Evolutionary conservation across 2,113 vertebrate species (phyloP).

Genomic region (Cichladusa arquata): DNA sequence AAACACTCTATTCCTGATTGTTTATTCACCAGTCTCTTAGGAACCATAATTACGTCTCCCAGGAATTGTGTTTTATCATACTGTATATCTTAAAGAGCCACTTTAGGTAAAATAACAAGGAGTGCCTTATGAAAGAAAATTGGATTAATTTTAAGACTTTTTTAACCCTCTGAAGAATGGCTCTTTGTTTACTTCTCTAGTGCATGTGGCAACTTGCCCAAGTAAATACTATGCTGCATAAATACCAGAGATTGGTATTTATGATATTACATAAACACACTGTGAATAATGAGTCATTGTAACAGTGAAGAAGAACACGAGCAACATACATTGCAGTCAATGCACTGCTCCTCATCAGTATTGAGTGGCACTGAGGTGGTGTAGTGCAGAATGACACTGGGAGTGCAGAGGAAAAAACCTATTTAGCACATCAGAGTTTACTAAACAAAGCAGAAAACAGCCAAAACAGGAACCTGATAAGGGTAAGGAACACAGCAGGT

Average conservation of each 20-base stretch:
- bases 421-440: background rate
- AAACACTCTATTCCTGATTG: conserved; percentile 62
- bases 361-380: background rate
- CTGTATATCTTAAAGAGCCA: conserved; percentile 72
- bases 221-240: conserved; percentile 72
- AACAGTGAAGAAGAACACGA: conserved; percentile 59
- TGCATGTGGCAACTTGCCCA: conserved; percentile 77
- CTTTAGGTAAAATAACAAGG: conserved; percentile 73
- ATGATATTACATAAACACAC: conserved; percentile 78
- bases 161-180: conserved; percentile 75
- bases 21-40: conserved; percentile 66
- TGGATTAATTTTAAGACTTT: conserved; percentile 73
- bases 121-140: conserved; percentile 77
- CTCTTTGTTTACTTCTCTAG: conserved; percentile 77
- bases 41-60: conserved; percentile 67
- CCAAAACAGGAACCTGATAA: background rate
- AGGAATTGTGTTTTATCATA: conserved; percentile 70
- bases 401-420: background rate
- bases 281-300: conserved; percentile 71
- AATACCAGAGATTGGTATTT: conserved; percentile 77
- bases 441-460: background rate
- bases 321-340: background rate
- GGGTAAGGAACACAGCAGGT: background rate
- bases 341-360: background rate
- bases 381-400: background rate